These are phyloP conservation scores for Vulpes ferrilata DNA, from an alignment of 2,113 vertebrate genomes.

Conservation along the genomic window DNA sequence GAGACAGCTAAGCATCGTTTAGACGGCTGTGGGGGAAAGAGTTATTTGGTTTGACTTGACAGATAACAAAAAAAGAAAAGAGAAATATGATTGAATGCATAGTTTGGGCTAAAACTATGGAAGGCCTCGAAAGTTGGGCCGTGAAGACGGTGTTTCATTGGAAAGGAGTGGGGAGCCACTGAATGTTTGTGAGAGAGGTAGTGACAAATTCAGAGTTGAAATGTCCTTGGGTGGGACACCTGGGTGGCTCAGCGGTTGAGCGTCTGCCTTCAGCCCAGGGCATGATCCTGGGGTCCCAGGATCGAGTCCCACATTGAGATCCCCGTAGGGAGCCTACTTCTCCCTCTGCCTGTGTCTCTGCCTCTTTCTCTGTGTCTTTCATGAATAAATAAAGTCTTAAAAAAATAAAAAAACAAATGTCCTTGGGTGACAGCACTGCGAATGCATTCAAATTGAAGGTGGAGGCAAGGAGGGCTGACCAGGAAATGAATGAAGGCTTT, in stretches of 20 bases:
- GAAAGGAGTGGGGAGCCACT: not conserved
- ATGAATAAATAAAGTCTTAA: too few relatives aligned
- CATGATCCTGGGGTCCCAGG: too few relatives aligned
- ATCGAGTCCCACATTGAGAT: too few relatives aligned
- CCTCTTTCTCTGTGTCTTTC: too few relatives aligned
- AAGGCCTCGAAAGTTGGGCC: not conserved
- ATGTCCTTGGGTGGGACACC: not conserved
- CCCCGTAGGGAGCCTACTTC: too few relatives aligned
- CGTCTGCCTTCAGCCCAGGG: too few relatives aligned
- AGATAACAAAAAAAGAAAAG: not conserved
- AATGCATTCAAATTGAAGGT: not conserved
- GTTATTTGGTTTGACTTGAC: not conserved
- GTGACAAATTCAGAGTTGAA: not conserved
- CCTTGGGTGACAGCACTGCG: not conserved
- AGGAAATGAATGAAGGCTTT: not conserved
- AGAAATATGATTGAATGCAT: not conserved
- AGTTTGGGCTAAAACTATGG: not conserved
- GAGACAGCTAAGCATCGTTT: not conserved
- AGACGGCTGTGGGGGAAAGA: not conserved
- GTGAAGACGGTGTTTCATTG: not conserved
- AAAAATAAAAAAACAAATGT: too few relatives aligned
- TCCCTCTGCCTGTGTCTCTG: too few relatives aligned
- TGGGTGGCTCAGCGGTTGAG: too few relatives aligned
- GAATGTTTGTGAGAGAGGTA: not conserved
- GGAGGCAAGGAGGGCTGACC: not conserved